Percentiles rank a stretch among this genome's conserved stretches.
Conservation (phyloP, 2,888 invertebrate genomes). For the Pseudococcus longispinus region DNA sequence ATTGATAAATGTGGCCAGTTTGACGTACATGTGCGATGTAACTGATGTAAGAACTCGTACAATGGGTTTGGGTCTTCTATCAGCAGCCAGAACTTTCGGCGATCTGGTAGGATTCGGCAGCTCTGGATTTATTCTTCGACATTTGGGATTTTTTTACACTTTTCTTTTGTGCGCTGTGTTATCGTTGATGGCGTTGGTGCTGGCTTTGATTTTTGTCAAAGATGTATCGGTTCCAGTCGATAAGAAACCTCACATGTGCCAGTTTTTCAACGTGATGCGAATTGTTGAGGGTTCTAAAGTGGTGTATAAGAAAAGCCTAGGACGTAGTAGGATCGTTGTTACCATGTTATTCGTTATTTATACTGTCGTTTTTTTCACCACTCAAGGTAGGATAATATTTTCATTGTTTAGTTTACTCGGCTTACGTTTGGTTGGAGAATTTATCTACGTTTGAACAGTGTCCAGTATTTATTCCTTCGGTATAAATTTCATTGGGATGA, state of each 20-base stretch:
- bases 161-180: neutral
- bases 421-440: no score
- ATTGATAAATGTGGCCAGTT: conserved; percentile 59
- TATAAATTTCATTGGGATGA: conserved; percentile 43
- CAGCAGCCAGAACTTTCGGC: conserved; percentile 26
- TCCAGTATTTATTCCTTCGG: conserved; percentile 29
- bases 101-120: neutral
- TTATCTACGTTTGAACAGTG: neutral
- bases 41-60: conserved; percentile 58
- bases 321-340: neutral
- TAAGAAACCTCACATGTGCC: neutral
- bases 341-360: neutral
- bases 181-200: neutral
- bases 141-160: neutral
- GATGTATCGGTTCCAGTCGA: neutral
- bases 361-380: neutral
- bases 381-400: neutral
- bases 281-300: neutral
- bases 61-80: conserved; percentile 59
- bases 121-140: neutral
- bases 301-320: neutral
- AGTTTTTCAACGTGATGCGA: neutral
- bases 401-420: neutral
- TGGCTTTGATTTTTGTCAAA: neutral
- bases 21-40: conserved; percentile 59